A percentile compares a stretch with the other conserved stretches of the same genome.
These are phyloP conservation scores for Cyclargus thomasi DNA, from an alignment of 1,140 invertebrate genomes.

Conservation along the genomic window DNA sequence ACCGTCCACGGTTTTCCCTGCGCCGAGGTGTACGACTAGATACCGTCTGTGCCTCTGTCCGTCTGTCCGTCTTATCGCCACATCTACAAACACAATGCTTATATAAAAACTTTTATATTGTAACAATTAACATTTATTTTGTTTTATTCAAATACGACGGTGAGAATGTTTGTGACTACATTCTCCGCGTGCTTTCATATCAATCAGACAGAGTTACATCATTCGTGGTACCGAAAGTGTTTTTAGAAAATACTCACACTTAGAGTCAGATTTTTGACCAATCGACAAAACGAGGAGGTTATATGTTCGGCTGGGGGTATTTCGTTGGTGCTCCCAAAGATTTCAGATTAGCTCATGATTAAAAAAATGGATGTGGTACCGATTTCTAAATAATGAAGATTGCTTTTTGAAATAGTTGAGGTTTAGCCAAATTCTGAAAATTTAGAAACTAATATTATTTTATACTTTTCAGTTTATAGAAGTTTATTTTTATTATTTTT, in stretches of 20 bases:
- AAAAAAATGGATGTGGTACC: too few relatives aligned
- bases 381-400: too few relatives aligned
- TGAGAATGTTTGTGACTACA: not conserved
- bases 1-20: slow-evolving; percentile 29
- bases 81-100: slow-evolving; percentile 41
- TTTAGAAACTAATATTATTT: too few relatives aligned
- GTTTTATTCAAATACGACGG: slow-evolving; percentile 19
- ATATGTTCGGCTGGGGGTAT: too few relatives aligned
- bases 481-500: too few relatives aligned
- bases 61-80: slow-evolving; percentile 53
- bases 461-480: too few relatives aligned
- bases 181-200: not conserved
- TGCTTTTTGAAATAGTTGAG: too few relatives aligned
- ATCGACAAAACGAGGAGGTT: too few relatives aligned
- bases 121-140: slow-evolving; percentile 33
- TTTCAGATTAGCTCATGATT: too few relatives aligned
- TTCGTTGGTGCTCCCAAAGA: too few relatives aligned
- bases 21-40: slow-evolving; percentile 46
- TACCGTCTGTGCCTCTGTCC: slow-evolving; percentile 49
- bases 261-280: too few relatives aligned
- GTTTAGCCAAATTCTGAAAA: too few relatives aligned
- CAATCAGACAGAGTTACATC: not conserved
- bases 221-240: not conserved
- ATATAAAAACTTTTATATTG: slow-evolving; percentile 30
- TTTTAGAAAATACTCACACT: not conserved